Evolutionary conservation across 2,888 invertebrate species (phyloP).

Genomic region (Eupithecia subumbrata): DNA sequence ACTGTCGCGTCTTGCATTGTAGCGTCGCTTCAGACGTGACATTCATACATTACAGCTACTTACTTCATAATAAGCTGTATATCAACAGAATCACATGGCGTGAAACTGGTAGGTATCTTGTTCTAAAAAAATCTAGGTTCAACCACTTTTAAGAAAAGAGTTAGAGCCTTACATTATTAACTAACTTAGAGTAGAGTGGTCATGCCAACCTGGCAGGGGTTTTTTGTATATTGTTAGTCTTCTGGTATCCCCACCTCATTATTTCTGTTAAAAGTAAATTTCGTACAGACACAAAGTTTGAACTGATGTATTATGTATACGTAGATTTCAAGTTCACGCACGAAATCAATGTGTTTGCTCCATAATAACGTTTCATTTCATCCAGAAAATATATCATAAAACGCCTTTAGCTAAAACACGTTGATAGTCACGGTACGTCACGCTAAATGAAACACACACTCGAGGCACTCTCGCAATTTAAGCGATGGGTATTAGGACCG

Average conservation of each 20-base stretch:
- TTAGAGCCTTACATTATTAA: background rate
- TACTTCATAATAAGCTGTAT: background rate
- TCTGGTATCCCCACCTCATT: background rate
- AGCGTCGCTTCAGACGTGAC: background rate
- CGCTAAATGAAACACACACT: conserved; percentile 1
- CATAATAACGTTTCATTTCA: conserved; percentile 32
- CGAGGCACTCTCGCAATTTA: conserved; percentile 5
- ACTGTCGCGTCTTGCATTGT: background rate
- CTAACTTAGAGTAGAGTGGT: background rate
- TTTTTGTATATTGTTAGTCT: background rate
- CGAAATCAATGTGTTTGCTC: background rate
- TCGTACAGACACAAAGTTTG: background rate
- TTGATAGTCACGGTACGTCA: conserved; percentile 9
- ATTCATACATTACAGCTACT: background rate
- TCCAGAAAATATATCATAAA: conserved; percentile 40
- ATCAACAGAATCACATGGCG: background rate
- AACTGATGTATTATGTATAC: background rate
- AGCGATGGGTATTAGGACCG: conserved; percentile 16
- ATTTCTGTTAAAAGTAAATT: background rate
- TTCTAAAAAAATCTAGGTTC: background rate
- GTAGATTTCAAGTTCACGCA: background rate
- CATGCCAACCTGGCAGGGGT: background rate
- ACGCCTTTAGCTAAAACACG: conserved; percentile 6
- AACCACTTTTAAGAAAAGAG: background rate
- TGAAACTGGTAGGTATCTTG: background rate